Percentiles rank a stretch among this genome's conserved stretches.
These are phyloP conservation scores for Osmerus eperlanus DNA, from an alignment of 2,113 vertebrate genomes.

Conservation along the genomic window DNA sequence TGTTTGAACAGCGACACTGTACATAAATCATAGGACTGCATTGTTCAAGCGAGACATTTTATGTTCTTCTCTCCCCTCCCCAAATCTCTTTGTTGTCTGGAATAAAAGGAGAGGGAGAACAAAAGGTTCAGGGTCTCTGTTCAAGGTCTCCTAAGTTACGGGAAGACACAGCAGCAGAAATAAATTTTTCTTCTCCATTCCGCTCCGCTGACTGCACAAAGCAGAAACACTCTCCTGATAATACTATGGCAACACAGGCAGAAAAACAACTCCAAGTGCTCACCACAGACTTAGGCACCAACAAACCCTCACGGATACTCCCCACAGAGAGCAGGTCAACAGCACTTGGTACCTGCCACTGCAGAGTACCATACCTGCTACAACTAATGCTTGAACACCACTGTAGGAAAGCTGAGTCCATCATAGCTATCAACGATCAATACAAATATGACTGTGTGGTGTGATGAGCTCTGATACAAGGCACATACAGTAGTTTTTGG, in stretches of 20 bases:
- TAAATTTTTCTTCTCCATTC: conserved; percentile 50
- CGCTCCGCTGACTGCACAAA: conserved; percentile 49
- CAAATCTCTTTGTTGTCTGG: conserved; percentile 42
- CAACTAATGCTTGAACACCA: too few species aligned
- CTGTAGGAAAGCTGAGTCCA: too few species aligned
- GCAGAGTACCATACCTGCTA: too few species aligned
- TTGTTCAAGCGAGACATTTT: conserved; percentile 33
- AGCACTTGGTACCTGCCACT: too few species aligned
- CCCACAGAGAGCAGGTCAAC: too few species aligned
- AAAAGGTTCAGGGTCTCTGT: conserved; percentile 49
- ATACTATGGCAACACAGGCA: conserved; percentile 47
- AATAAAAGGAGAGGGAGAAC: conserved; percentile 58
- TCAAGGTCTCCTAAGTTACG: conserved; percentile 50
- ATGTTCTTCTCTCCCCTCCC: conserved; percentile 4
- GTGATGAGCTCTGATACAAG: too few species aligned
- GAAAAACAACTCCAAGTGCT: conserved; percentile 29
- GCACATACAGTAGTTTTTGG: too few species aligned
- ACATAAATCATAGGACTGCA: conserved; percentile 25
- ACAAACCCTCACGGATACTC: neutral
- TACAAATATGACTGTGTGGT: too few species aligned
- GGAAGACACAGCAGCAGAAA: conserved; percentile 37
- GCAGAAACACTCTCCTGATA: conserved; percentile 51
- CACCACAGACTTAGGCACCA: conserved; percentile 7
- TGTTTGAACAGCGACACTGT: conserved; percentile 28
- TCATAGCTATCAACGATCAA: too few species aligned